Evolutionary conservation across 2,797 vertebrate species (phyloP).

Genomic region (Sebastolobus altivelis): DNA sequence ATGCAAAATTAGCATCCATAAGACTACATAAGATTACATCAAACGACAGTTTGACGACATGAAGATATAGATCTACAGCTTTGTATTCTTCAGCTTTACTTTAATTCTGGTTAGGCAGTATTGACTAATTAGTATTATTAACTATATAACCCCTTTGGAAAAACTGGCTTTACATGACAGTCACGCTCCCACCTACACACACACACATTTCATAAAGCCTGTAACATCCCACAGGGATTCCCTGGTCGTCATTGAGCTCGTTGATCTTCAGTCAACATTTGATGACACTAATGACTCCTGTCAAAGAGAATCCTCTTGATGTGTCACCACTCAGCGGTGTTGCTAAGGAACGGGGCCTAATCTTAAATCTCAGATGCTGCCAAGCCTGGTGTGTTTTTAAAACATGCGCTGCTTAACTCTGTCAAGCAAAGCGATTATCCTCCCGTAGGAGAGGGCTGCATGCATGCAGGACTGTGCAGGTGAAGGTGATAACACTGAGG

Average conservation of each 20-base stretch:
- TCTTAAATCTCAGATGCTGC: conserved; percentile 39
- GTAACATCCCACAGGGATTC: conserved; percentile 26
- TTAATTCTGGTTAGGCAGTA: background rate
- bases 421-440: conserved; percentile 50
- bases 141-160: too few relatives aligned
- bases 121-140: background rate
- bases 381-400: conserved; percentile 40
- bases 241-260: conserved; percentile 15
- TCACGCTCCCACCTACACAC: too few relatives aligned
- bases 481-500: conserved; percentile 16
- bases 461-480: conserved; percentile 22
- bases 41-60: background rate
- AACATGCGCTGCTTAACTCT: conserved; percentile 28
- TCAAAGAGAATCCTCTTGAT: conserved; percentile 52
- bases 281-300: conserved; percentile 50
- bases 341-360: conserved; percentile 70
- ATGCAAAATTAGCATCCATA: too few relatives aligned
- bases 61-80: background rate
- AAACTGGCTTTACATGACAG: too few relatives aligned
- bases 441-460: background rate
- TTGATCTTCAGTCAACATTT: conserved; percentile 30
- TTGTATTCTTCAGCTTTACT: background rate
- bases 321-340: conserved; percentile 37
- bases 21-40: background rate
- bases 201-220: conserved; percentile 1